phyloP scores from a whole-genome alignment of 2,113 vertebrate genomes.

The Paracanthobrama guichenoti region DNA sequence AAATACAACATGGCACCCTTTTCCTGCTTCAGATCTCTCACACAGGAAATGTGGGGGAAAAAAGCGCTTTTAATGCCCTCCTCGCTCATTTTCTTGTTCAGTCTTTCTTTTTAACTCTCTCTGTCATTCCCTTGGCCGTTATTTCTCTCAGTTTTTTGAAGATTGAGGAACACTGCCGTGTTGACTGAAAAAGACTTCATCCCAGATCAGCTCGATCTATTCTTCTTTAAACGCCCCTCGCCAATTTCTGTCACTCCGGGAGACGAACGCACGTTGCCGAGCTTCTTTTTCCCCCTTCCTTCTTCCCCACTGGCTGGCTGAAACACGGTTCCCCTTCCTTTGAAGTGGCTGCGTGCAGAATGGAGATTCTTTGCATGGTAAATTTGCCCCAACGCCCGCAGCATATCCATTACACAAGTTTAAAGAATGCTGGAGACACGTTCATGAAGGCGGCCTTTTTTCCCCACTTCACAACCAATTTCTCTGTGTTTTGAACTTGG shows the following conservation, averaged over 20 bases:
- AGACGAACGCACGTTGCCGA: constrained; percentile 72
- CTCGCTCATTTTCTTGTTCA: background rate
- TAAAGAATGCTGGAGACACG: constrained; percentile 76
- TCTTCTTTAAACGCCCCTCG: constrained; percentile 66
- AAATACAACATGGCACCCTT: background rate
- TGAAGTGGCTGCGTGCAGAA: constrained; percentile 78
- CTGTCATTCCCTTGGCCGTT: constrained; percentile 30
- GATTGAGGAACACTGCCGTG: constrained; percentile 64
- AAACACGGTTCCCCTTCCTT: constrained; percentile 72
- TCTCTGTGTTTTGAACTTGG: constrained; percentile 81
- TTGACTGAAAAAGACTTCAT: constrained; percentile 65
- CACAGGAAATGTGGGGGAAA: background rate
- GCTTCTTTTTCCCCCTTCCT: constrained; percentile 65
- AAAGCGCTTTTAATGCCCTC: background rate
- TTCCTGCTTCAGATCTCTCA: background rate
- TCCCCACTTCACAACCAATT: constrained; percentile 76
- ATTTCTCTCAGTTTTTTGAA: constrained; percentile 65
- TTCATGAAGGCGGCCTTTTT: constrained; percentile 73
- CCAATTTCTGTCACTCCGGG: constrained; percentile 76
- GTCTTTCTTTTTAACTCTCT: background rate
- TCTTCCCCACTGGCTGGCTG: constrained; percentile 76
- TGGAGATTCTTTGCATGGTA: constrained; percentile 80
- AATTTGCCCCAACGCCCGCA: constrained; percentile 75
- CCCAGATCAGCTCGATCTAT: constrained; percentile 77
- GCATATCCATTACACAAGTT: constrained; percentile 81